These are phyloP conservation scores for Casuarius casuarius DNA, from an alignment of 2,113 vertebrate genomes.

Conservation along the genomic window DNA sequence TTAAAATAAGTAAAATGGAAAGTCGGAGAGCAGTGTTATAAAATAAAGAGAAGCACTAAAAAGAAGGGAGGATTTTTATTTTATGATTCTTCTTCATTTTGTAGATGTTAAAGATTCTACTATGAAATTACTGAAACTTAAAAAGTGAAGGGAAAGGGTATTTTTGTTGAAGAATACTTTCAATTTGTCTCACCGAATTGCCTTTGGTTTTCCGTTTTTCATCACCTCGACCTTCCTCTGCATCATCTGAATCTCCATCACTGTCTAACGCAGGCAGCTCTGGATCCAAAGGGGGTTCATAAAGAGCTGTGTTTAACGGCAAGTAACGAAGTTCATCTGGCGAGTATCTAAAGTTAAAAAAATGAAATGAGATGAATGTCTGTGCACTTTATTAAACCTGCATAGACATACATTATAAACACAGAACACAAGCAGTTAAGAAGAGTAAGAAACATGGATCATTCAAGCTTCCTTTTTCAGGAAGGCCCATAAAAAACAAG, in stretches of 20 bases:
- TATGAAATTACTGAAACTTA: background rate
- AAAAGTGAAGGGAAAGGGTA: background rate
- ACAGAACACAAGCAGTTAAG: background rate
- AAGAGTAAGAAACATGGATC: background rate
- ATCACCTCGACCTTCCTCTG: constrained; percentile 85
- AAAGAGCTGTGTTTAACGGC: constrained; percentile 94
- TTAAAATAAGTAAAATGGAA: background rate
- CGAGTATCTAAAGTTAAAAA: constrained; percentile 85
- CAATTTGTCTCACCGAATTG: constrained; percentile 77
- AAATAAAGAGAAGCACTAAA: background rate
- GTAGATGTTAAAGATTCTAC: background rate
- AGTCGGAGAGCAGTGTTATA: background rate
- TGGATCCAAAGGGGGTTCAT: constrained; percentile 95
- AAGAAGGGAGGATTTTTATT: background rate
- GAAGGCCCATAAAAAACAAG: background rate
- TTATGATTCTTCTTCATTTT: background rate
- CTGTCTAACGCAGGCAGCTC: constrained; percentile 93
- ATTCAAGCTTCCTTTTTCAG: background rate
- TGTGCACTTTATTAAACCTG: background rate
- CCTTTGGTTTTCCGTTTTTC: constrained; percentile 89
- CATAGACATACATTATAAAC: background rate
- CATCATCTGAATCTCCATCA: constrained; percentile 95
- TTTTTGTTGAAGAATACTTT: background rate
- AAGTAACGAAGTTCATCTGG: constrained; percentile 96
- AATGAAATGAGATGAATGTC: background rate